Evolutionary conservation across 2,797 vertebrate genomes (phyloP).

Genomic region (Hemibagrus guttatus): DNA sequence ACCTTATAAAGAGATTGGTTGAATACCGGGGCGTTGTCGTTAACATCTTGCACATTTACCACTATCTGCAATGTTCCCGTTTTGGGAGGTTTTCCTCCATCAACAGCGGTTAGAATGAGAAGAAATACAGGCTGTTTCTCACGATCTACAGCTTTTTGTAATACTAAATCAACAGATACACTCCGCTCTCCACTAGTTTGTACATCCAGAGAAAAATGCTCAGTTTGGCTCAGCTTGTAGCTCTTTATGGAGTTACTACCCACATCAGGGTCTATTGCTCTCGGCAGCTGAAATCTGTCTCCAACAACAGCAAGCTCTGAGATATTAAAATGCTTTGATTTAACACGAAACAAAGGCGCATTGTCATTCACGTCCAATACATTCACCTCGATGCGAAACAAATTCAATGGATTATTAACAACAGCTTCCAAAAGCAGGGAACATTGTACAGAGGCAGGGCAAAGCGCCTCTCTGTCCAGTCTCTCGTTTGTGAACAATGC

Average conservation of each 20-base stretch:
- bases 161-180: conserved; percentile 69
- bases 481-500: conserved; percentile 70
- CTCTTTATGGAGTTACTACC: conserved; percentile 79
- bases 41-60: conserved; percentile 67
- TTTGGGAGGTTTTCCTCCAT: conserved; percentile 66
- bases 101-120: conserved; percentile 67
- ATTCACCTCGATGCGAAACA: conserved; percentile 64
- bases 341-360: conserved; percentile 59
- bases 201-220: conserved; percentile 81
- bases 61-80: conserved; percentile 65
- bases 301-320: conserved; percentile 69
- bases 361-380: conserved; percentile 74
- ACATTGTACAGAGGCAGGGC: conserved; percentile 65
- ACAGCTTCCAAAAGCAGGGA: conserved; percentile 76
- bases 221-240: conserved; percentile 81
- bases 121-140: conserved; percentile 67
- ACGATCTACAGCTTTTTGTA: conserved; percentile 72
- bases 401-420: conserved; percentile 63
- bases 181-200: conserved; percentile 56
- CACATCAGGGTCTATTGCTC: conserved; percentile 81
- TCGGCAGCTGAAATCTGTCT: conserved; percentile 83
- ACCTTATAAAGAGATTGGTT: conserved; percentile 67
- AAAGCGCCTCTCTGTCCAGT: conserved; percentile 70
- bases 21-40: conserved; percentile 72
- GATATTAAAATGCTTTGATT: conserved; percentile 61